Percentiles rank a stretch among this genome's conserved stretches.
Conservation (phyloP, 2,888 invertebrate species). For the Andricus curvator region DNA sequence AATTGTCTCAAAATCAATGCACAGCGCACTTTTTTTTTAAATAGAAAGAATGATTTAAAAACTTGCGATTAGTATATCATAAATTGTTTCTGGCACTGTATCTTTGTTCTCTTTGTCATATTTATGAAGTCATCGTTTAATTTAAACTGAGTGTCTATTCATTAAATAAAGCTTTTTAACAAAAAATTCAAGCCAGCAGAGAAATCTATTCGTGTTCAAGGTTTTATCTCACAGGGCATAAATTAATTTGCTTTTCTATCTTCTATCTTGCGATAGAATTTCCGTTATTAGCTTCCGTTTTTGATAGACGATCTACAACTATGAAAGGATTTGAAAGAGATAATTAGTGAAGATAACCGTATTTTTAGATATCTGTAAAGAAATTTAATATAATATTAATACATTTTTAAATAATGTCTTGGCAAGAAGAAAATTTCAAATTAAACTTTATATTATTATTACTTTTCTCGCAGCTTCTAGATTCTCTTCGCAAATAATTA, state of each 20-base stretch:
- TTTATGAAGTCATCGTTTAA: not conserved
- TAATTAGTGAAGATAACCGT: not conserved
- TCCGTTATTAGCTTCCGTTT: not conserved
- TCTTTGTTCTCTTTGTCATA: not conserved
- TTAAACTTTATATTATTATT: not conserved
- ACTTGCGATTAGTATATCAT: not conserved
- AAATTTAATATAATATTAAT: not conserved
- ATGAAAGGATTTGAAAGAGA: not conserved
- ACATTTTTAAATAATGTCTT: not conserved
- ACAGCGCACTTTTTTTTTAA: not conserved
- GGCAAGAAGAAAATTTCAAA: not conserved
- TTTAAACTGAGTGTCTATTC: not conserved
- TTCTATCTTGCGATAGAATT: not conserved
- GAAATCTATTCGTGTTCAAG: not conserved
- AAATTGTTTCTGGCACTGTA: not conserved
- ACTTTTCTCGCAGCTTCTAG: not conserved
- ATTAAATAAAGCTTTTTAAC: not conserved
- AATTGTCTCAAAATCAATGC: not conserved
- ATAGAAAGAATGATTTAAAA: too few relatives aligned
- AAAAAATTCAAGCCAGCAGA: not conserved
- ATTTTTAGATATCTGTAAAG: not conserved
- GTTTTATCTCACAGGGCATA: not conserved
- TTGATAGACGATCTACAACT: not conserved
- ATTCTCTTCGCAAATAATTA: constrained; percentile 17
- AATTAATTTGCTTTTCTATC: not conserved